A percentile compares a stretch with the other conserved stretches of the same genome.
Evolutionary conservation across 2,888 invertebrate species (phyloP).

Genomic region (Pheosia gnoma): DNA sequence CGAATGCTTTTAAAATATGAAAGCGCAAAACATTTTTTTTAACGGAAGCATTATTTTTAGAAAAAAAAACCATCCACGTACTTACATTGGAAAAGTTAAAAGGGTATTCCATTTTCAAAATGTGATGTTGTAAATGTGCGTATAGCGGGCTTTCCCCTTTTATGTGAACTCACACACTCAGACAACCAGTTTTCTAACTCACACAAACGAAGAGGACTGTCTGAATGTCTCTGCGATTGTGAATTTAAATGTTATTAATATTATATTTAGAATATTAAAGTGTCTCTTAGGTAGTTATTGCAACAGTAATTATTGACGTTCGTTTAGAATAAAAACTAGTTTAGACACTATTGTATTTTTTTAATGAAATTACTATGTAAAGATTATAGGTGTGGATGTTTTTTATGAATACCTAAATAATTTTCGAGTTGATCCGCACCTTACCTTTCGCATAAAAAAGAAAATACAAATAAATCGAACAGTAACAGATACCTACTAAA

Average conservation of each 20-base stretch:
- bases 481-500: constrained; percentile 74
- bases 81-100: constrained; percentile 69
- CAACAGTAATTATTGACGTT: no score
- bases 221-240: background rate
- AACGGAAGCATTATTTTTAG: constrained; percentile 14
- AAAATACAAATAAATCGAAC: constrained; percentile 76
- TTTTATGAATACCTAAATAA: constrained; percentile 34
- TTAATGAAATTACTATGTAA: no score
- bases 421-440: constrained; percentile 60
- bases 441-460: constrained; percentile 65
- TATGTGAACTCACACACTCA: constrained; percentile 66
- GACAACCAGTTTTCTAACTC: constrained; percentile 26
- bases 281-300: background rate
- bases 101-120: constrained; percentile 73
- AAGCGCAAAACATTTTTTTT: constrained; percentile 9
- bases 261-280: background rate
- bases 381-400: constrained; percentile 12
- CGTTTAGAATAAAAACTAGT: no score
- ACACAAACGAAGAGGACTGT: constrained; percentile 29
- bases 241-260: background rate
- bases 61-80: constrained; percentile 44
- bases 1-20: constrained; percentile 13
- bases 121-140: constrained; percentile 57
- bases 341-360: no score
- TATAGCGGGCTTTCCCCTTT: constrained; percentile 69